Percentiles rank a stretch among this genome's conserved stretches.
Conservation (phyloP, 53 echinoderm and acorn worm species). For the Pentamera pediparva region DNA sequence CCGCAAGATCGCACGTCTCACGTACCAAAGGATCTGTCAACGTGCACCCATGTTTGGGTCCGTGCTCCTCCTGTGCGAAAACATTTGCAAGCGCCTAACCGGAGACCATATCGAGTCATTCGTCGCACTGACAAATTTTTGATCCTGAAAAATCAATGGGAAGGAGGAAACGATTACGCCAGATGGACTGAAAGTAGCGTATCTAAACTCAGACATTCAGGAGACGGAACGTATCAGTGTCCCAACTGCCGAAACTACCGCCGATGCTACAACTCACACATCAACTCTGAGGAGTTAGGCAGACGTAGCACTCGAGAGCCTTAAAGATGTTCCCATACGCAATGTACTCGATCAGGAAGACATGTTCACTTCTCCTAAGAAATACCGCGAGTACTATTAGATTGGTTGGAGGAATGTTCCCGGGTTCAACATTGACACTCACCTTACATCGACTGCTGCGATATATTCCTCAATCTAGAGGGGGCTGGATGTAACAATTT, state of each 20-base stretch:
- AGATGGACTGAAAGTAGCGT: constrained; percentile 39
- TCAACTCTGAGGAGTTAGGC: too few relatives aligned
- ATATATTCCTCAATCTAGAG: too few relatives aligned
- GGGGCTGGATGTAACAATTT: too few relatives aligned
- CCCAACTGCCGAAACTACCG: too few relatives aligned
- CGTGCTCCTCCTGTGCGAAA: constrained; percentile 35
- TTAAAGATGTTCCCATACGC: not conserved
- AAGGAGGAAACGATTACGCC: constrained; percentile 20
- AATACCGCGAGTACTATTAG: too few relatives aligned
- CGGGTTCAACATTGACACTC: too few relatives aligned
- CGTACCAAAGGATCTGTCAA: constrained; percentile 25
- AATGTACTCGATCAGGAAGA: constrained; percentile 1
- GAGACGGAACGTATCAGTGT: not conserved
- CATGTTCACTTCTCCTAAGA: not conserved
- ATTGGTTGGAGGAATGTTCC: too few relatives aligned
- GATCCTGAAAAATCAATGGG: constrained; percentile 22
- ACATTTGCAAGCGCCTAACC: constrained; percentile 55
- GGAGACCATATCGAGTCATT: constrained; percentile 50
- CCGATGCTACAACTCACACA: too few relatives aligned
- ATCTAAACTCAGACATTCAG: constrained; percentile 20
- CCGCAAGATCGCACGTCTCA: not conserved
- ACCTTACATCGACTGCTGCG: too few relatives aligned
- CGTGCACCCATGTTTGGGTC: constrained; percentile 48
- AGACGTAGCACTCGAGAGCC: too few relatives aligned
- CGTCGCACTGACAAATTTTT: constrained; percentile 33